Percentiles rank a stretch among this genome's conserved stretches.
Evolutionary conservation across 2,113 vertebrate species (phyloP).

Genomic region (Hiodon alosoides): DNA sequence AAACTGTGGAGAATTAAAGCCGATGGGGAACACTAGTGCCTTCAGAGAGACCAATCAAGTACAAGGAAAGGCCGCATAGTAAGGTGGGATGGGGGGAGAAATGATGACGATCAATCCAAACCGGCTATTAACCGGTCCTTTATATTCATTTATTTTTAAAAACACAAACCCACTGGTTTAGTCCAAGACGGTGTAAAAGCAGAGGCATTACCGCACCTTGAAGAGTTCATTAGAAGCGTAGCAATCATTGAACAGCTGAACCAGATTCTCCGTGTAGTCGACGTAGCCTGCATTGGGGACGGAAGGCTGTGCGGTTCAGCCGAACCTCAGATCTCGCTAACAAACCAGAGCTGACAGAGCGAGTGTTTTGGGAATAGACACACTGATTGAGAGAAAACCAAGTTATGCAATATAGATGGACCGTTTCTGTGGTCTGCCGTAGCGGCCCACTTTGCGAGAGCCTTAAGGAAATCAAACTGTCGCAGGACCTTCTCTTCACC

Average conservation of each 20-base stretch:
- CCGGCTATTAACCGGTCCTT: too few species aligned
- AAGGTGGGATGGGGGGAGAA: too few species aligned
- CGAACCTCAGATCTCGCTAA: neutral
- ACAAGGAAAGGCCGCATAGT: too few species aligned
- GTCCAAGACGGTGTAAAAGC: neutral
- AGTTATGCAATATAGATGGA: neutral
- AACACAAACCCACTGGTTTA: neutral
- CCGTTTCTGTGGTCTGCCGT: neutral
- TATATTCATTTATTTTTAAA: too few species aligned
- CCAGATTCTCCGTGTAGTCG: too few species aligned
- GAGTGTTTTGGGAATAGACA: neutral
- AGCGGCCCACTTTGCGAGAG: neutral
- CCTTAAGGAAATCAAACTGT: neutral
- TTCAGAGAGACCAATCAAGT: neutral
- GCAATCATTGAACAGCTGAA: too few species aligned
- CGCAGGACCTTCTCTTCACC: neutral
- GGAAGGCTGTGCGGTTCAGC: neutral
- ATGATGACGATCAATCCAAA: too few species aligned
- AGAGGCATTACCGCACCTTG: too few species aligned
- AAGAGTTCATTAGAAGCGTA: too few species aligned
- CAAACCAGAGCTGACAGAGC: neutral
- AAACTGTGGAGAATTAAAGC: neutral
- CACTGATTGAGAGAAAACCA: neutral
- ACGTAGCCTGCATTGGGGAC: neutral
- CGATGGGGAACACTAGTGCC: neutral